A percentile compares a stretch with the other conserved stretches of the same genome.
These are phyloP conservation scores for Strigamia transsilvanica DNA, from an alignment of 2,888 invertebrate genomes.

Conservation along the genomic window DNA sequence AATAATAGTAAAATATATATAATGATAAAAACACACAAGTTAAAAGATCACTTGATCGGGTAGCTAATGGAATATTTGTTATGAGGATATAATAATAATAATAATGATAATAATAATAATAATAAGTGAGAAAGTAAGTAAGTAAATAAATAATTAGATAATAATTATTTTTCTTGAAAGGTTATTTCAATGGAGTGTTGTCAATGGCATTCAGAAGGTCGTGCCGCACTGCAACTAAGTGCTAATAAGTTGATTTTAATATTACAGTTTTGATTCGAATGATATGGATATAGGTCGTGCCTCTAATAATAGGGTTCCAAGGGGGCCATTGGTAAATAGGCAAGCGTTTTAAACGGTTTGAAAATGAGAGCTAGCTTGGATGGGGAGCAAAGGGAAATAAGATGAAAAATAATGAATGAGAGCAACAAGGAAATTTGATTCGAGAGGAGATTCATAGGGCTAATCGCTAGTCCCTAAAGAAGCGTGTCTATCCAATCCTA, in stretches of 20 bases:
- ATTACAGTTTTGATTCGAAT: conserved; percentile 46
- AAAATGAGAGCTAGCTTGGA: conserved; percentile 54
- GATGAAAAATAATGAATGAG: conserved; percentile 51
- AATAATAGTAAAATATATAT: neutral
- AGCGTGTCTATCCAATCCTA: conserved; percentile 55
- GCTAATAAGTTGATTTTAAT: conserved; percentile 48
- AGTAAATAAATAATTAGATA: conserved; percentile 3
- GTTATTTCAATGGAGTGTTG: conserved; percentile 48
- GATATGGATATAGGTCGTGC: conserved; percentile 52
- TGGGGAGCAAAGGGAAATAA: conserved; percentile 52
- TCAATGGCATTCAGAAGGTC: conserved; percentile 51
- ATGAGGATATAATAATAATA: conserved; percentile 18
- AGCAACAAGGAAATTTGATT: conserved; percentile 46
- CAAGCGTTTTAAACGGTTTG: conserved; percentile 51
- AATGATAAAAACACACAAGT: conserved; percentile 37
- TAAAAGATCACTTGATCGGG: conserved; percentile 45
- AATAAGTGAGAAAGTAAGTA: conserved; percentile 2
- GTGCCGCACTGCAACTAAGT: conserved; percentile 55
- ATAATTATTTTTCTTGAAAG: conserved; percentile 35
- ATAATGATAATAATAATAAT: neutral
- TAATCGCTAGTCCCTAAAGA: conserved; percentile 55
- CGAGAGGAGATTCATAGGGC: conserved; percentile 46
- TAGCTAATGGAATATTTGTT: conserved; percentile 35
- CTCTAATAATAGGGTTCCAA: conserved; percentile 53
- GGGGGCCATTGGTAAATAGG: conserved; percentile 50